phyloP scores from a whole-genome alignment of 2,888 invertebrate genomes.

The Polia nebulosa region DNA sequence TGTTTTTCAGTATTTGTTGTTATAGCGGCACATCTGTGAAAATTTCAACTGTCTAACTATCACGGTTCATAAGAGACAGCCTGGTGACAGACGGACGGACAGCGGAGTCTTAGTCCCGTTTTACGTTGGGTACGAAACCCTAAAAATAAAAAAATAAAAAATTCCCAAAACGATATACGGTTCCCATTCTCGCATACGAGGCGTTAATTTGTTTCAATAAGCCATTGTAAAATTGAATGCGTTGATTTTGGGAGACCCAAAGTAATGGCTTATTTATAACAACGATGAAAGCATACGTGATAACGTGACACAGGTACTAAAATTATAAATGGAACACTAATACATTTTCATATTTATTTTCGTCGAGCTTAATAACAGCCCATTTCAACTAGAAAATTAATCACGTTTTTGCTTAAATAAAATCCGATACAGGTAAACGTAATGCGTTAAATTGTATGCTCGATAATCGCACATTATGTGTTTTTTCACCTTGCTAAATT shows the following conservation, averaged over 20 bases:
- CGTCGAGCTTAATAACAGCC: conserved; percentile 28
- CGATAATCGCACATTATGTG: conserved; percentile 44
- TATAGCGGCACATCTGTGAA: too few species aligned
- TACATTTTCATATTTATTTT: conserved; percentile 24
- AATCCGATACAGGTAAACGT: conserved; percentile 45
- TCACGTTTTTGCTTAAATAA: conserved; percentile 48
- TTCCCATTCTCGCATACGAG: background rate
- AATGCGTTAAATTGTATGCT: conserved; percentile 54
- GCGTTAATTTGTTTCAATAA: conserved; percentile 21
- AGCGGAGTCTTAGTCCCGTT: too few species aligned
- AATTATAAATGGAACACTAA: conserved; percentile 37
- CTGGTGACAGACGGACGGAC: too few species aligned
- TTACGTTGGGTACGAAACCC: too few species aligned
- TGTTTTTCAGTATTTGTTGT: too few species aligned
- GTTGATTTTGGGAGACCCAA: conserved; percentile 16
- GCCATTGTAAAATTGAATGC: conserved; percentile 31
- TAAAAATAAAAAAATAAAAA: too few species aligned
- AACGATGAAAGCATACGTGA: conserved; percentile 12
- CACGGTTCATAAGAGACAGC: too few species aligned
- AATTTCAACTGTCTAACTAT: too few species aligned
- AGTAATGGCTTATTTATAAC: background rate
- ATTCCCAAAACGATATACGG: background rate
- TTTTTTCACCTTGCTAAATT: conserved; percentile 40
- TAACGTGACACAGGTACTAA: conserved; percentile 21
- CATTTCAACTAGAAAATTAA: conserved; percentile 52